Evolutionary conservation across 2,888 invertebrate species (phyloP), one percentile per base, ranked within the genome.

Genomic region (Anorthoa munda): DNA sequence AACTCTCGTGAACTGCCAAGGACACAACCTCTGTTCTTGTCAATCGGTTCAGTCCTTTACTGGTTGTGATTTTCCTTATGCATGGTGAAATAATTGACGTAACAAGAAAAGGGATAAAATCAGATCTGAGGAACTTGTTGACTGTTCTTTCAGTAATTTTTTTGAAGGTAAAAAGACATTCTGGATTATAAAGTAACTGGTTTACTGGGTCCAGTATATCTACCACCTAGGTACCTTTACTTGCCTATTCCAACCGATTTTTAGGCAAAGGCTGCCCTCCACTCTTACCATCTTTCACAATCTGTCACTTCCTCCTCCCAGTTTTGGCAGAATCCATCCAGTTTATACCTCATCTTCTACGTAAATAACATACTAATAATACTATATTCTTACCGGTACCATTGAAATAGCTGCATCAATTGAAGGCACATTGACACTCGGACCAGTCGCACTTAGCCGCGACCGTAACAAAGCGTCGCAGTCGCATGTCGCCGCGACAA

Each of bases 401-500:
- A 63, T 39, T 31, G 31, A 56, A 68, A 55, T 45, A 39, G 21
- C 15, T 21, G 21, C 45, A 60, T 31, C 13, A 50, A 31, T 72
- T 23, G 7, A 59, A 12, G 59, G 61, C 51, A 59, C 53, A 39
- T 48, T 15, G 39, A 61, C 21, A 70, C 66, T 70, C 13, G 23
- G 26, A 64, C 66, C 26, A 81, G 69, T 66, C 75, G 70, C 66
- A 68, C 68, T 64, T 48, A 69, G 23, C 66, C 23, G 67, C 67
- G 68, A 55, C 73, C 23, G 31, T 61, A 77, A 81, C 82, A 81
- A 79, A 67, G 78, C 83, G 88, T 81, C 83, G 86, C 75, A 83
- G 79, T 78, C 65, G 71, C 75, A 77, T 80, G 75, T 75, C 79
- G 82, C 77, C 82, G 83, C 86, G 87, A 73, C 73, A 66, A 87